phyloP scores from a whole-genome alignment of 2,113 vertebrate genomes.

The Rhegmatorhina hoffmannsi region DNA sequence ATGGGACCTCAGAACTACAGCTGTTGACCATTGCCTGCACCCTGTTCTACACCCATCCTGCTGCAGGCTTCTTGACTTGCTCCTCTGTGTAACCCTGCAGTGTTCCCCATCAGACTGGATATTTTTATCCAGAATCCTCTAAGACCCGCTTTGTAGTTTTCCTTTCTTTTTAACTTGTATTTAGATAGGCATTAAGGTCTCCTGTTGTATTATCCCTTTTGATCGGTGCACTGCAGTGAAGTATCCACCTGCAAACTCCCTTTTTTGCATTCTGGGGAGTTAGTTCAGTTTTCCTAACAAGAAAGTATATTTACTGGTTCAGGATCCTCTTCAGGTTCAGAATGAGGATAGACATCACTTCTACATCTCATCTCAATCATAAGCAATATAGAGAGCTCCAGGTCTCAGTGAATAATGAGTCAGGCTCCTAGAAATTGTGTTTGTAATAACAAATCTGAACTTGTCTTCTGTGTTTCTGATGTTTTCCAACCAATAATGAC shows the following conservation, averaged over 20 bases:
- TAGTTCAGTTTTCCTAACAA: neutral
- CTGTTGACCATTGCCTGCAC: neutral
- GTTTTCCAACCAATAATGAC: neutral
- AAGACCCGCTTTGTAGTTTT: neutral
- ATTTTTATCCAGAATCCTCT: neutral
- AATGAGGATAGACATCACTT: neutral
- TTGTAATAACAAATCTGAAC: neutral
- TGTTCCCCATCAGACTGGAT: no score
- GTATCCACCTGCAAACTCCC: neutral
- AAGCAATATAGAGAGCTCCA: neutral
- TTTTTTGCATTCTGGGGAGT: neutral
- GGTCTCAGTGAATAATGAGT: neutral
- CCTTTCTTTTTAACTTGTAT: neutral
- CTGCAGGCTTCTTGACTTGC: rapidly evolving
- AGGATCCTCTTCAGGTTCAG: neutral
- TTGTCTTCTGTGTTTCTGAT: neutral
- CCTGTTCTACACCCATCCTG: neutral
- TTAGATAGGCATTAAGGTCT: neutral
- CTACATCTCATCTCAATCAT: neutral
- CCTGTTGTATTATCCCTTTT: neutral
- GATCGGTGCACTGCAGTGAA: neutral
- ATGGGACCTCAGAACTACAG: neutral
- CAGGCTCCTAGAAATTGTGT: neutral
- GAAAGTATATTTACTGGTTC: neutral
- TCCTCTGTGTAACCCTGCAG: neutral